Evolutionary conservation across 2,888 invertebrate species (phyloP).

Genomic region (Lasioglossum vierecki): DNA sequence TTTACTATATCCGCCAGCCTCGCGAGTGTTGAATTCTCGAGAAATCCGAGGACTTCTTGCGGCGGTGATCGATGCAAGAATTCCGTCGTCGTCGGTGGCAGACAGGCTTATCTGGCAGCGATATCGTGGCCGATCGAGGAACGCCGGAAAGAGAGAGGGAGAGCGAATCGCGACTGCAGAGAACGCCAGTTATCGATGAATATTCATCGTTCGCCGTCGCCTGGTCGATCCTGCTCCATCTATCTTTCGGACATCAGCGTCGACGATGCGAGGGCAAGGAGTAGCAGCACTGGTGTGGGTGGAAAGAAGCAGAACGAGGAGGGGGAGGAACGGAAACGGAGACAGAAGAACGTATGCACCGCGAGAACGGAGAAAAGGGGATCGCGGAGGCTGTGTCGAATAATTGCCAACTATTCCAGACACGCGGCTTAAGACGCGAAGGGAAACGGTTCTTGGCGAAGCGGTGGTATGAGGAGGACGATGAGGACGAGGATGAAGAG

Average conservation of each 20-base stretch:
- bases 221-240: slow-evolving; percentile 34
- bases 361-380: slow-evolving; percentile 41
- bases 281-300: slow-evolving; percentile 8
- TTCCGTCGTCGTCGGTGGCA: neutral
- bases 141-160: slow-evolving; percentile 35
- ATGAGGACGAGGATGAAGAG: neutral
- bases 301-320: slow-evolving; percentile 17
- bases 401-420: slow-evolving; percentile 81
- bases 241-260: slow-evolving; percentile 36
- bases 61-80: neutral
- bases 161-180: slow-evolving; percentile 41
- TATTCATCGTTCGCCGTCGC: slow-evolving; percentile 66
- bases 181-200: slow-evolving; percentile 65
- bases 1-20: neutral
- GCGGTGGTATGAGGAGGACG: slow-evolving; percentile 1
- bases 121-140: slow-evolving; percentile 60
- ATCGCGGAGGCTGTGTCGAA: slow-evolving; percentile 69
- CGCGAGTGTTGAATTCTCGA: neutral
- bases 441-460: slow-evolving; percentile 55
- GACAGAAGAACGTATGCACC: slow-evolving; percentile 25
- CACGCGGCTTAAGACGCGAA: slow-evolving; percentile 73
- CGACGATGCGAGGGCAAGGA: slow-evolving; percentile 10
- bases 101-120: slow-evolving; percentile 41
- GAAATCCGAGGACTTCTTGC: neutral
- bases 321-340: slow-evolving; percentile 29